Base-by-base conservation (phyloP, 2,888 invertebrate genomes). In the Trichogramma dendrolimi region DNA sequence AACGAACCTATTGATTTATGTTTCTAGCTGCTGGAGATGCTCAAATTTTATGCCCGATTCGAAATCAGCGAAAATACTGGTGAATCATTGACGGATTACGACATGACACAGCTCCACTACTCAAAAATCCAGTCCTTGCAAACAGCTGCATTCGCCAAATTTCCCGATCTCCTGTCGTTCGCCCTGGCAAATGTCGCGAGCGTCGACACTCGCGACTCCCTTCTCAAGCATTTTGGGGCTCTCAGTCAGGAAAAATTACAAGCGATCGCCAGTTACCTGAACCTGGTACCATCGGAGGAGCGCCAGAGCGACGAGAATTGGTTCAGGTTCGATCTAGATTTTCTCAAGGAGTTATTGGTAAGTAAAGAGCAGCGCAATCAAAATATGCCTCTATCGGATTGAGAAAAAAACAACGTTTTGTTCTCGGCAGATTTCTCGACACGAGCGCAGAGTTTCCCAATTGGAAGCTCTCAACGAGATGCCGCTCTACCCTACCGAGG, bases 401-500 rank as follows among this genome's bases (percentile, higher is more conserved):
- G 14, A 11, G 6, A 27, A 42, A 51, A 8, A 14, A 5, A 48
- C 11, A 8, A 48, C 38, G 4, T 51, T 6, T 51, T 5, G 14
- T 44, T 48, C n/a, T 14, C 4, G 10, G n/a, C 72, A 89, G 89
- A 85, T 90, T 69, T 91, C 90, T 0, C 84, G 92, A 3, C 95
- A 96, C 78, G 95, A 96, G 78, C 85, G 90, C 48, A 85, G 94
- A 55, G 87, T 90, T 44, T 97, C 96, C 0, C 97, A 99, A 75
- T 81, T 98, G 58, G 94, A 97, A 75, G 91, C 93, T 60, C 81
- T 99, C 8, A 99, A 99, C 78, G 92, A 94, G 71, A 96, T 98
- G 94, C 98, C 99, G 0, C 83, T 99, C 0, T 99, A 99, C 77
- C 99, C 99, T 0, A 98, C 96, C 0, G 99, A 99, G 78, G 90